phyloP scores from a whole-genome alignment of 2,113 vertebrate genomes.

The Arenaria interpres region DNA sequence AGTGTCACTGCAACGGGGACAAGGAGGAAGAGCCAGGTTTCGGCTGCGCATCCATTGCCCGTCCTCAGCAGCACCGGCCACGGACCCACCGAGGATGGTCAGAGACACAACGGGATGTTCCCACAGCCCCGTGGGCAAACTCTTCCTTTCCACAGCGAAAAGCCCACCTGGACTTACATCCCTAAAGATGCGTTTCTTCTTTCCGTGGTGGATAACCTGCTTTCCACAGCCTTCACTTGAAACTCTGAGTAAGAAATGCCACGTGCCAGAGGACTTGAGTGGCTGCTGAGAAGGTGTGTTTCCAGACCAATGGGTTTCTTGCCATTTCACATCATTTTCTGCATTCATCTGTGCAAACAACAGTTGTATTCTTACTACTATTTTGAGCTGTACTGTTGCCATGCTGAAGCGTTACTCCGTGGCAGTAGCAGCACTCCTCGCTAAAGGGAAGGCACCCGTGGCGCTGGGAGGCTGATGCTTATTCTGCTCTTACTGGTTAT shows the following conservation, averaged over 20 bases:
- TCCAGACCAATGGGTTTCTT: background rate
- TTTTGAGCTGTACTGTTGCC: background rate
- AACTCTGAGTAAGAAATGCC: background rate
- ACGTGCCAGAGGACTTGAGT: background rate
- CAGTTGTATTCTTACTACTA: background rate
- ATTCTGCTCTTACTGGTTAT: background rate
- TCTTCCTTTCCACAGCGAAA: background rate
- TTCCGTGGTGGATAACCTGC: background rate
- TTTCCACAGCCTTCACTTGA: background rate
- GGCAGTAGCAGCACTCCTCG: background rate
- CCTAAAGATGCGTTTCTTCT: background rate
- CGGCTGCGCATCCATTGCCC: background rate
- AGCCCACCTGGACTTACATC: background rate
- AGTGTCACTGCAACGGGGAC: background rate
- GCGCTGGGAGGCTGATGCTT: background rate
- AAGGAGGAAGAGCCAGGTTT: background rate
- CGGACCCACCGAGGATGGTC: rapidly evolving
- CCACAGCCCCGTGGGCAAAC: background rate
- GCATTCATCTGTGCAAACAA: background rate
- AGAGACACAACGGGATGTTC: background rate
- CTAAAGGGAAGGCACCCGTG: background rate
- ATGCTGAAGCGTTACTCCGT: rapidly evolving
- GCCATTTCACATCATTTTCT: background rate
- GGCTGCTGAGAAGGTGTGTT: background rate
- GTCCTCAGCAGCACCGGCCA: background rate